These are phyloP conservation scores for Xylocopa sonorina DNA, from an alignment of 1,140 invertebrate genomes.

Conservation along the genomic window DNA sequence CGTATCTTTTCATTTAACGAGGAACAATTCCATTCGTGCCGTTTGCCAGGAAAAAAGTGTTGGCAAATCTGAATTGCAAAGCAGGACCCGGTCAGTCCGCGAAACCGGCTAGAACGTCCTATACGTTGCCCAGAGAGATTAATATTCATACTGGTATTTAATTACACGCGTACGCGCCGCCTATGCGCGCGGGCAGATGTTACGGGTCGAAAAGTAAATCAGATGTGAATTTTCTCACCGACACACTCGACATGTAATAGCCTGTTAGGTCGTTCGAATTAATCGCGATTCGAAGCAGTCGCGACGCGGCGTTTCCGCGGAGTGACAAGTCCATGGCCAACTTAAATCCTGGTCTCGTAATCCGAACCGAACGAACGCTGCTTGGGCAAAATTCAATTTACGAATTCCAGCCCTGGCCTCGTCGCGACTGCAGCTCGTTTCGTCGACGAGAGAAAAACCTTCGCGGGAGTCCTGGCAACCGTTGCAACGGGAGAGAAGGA, in stretches of 20 bases:
- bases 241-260: constrained; percentile 39
- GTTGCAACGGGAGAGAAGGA: background rate
- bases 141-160: constrained; percentile 43
- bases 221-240: background rate
- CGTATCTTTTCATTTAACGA: background rate
- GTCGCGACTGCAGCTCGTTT: background rate
- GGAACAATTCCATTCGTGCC: background rate
- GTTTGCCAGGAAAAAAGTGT: background rate
- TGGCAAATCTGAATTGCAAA: constrained; percentile 37
- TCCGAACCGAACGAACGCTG: constrained; percentile 12
- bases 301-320: constrained; percentile 7
- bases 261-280: constrained; percentile 46
- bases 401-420: background rate
- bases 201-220: constrained; percentile 19
- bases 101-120: background rate
- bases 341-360: constrained; percentile 61
- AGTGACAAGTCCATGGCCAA: constrained; percentile 21
- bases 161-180: constrained; percentile 17
- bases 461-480: background rate
- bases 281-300: constrained; percentile 50
- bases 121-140: background rate
- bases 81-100: background rate
- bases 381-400: constrained; percentile 51
- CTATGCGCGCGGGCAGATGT: background rate
- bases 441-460: background rate